phyloP scores from a whole-genome alignment of 2,797 vertebrate genomes.

The Anguilla pacifica region DNA sequence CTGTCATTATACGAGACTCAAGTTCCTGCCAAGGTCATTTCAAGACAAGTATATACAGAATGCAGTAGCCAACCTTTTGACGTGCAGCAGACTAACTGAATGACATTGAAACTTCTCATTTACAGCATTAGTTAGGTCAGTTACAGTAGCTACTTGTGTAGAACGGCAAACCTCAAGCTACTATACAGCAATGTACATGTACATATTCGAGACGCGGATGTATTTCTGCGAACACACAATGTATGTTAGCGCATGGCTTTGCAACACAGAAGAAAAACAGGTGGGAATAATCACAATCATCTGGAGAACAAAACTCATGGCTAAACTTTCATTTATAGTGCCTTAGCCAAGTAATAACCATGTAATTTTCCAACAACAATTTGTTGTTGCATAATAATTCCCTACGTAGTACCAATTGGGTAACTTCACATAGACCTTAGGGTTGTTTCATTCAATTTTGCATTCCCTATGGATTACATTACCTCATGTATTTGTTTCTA shows the following conservation, averaged over 20 bases:
- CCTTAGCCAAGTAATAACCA: constrained; percentile 6
- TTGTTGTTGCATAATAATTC: not conserved
- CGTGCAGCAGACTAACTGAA: not conserved
- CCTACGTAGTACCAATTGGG: not conserved
- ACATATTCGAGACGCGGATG: not conserved
- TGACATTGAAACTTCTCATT: not conserved
- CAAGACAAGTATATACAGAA: constrained; percentile 5
- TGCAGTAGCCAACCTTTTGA: not conserved
- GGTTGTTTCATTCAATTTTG: not conserved
- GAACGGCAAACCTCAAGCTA: not conserved
- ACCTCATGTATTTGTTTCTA: not conserved
- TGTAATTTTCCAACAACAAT: not conserved
- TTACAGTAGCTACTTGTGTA: not conserved
- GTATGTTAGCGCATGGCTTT: constrained; percentile 11
- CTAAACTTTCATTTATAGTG: not conserved
- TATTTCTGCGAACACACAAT: not conserved
- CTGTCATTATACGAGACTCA: not conserved
- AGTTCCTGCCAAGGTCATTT: not conserved
- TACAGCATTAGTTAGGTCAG: not conserved
- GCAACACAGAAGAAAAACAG: not conserved
- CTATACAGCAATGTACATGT: constrained; percentile 5
- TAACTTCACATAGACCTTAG: not conserved
- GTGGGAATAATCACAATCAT: not conserved
- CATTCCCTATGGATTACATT: not conserved
- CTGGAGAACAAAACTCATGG: not conserved